A percentile compares a stretch with the other conserved stretches of the same genome.
Evolutionary conservation across 2,113 vertebrate species (phyloP).

Genomic region (Naja naja): DNA sequence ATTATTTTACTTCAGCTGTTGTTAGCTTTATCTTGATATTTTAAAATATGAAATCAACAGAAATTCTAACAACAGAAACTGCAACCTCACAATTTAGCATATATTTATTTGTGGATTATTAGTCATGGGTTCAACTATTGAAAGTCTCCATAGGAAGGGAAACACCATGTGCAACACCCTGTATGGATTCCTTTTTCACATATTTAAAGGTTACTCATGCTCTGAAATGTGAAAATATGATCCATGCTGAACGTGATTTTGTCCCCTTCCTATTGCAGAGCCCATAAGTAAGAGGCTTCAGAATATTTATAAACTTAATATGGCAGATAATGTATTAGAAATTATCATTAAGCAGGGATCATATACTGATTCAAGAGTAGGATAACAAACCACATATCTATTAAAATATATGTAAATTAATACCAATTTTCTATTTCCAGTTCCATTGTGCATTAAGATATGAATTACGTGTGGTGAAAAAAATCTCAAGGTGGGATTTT

Average conservation of each 20-base stretch:
- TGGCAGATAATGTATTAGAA: background rate
- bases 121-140: background rate
- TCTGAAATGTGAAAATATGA: background rate
- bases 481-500: background rate
- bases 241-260: background rate
- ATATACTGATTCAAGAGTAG: background rate
- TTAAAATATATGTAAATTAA: background rate
- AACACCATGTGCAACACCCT: background rate
- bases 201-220: background rate
- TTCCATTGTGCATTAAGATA: background rate
- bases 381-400: background rate
- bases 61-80: background rate
- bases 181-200: background rate
- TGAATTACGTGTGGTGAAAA: background rate
- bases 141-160: background rate
- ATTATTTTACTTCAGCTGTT: background rate
- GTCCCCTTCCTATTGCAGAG: background rate
- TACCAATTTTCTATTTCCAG: background rate
- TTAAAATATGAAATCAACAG: constrained; percentile 2
- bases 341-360: background rate
- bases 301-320: background rate
- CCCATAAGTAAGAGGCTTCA: background rate
- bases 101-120: background rate
- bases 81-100: background rate
- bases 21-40: background rate